Evolutionary conservation across 2,797 vertebrate species (phyloP), one percentile per base, ranked within the genome.

Genomic region (Ctenopoma kingsleyae): DNA sequence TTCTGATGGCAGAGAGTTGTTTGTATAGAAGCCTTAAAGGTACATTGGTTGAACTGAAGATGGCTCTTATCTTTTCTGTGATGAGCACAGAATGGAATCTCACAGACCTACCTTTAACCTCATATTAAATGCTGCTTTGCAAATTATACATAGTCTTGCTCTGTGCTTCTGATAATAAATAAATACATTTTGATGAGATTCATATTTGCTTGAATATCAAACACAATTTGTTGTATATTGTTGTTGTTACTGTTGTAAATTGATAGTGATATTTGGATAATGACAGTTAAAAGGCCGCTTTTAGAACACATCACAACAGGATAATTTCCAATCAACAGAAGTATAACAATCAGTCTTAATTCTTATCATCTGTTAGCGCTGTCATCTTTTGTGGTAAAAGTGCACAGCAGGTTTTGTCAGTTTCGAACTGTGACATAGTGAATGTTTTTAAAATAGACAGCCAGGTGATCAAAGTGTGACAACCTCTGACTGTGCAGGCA

Each of bases 21-120:
- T 53, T 30, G 15, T 27, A 13, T 43, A 22, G 16, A 48, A 22
- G 10, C 53, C 46, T 47, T 53, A 25, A 17, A 30, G 58, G 9
- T 27, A 32, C 61, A 9, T 70, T 41, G 19, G 30, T 67, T 36
- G 15, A 66, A 71, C 23, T 44, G 0, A 40, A 25, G 36, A 72
- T 49, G 35, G 44, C 36, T 49, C n/a, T 51, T 27, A n/a, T 68
- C 74, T 44, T 68, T 71, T 77, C 2, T 38, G 44, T 46, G 15
- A 50, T 55, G 41, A 52, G 38, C 25, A 54, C 47, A 47, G 40
- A 50, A 35, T 30, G 15, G 32, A 62, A 30, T 47, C 30, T 64
- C 38, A 23, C 12, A 54, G 43, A 46, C 23, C 49, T 54, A 53
- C 15, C 19, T 46, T 3, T 64, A n/a, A n/a, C n/a, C n/a, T n/a